These are phyloP conservation scores for Hyles vespertilio DNA, from an alignment of 1,140 invertebrate genomes.

Conservation along the genomic window DNA sequence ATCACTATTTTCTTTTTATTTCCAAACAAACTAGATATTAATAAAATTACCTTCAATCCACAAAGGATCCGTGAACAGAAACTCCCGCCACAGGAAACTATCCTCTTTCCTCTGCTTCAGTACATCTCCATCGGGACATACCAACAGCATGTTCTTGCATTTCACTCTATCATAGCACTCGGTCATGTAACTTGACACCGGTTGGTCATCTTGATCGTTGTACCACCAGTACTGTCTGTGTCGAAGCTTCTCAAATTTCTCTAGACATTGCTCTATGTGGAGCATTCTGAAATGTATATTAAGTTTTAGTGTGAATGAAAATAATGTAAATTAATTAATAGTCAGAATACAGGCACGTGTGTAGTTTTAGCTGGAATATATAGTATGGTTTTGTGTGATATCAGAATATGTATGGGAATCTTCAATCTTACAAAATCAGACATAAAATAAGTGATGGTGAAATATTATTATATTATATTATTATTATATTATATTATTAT, in stretches of 20 bases:
- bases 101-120: conserved; percentile 54
- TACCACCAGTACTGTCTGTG: conserved; percentile 68
- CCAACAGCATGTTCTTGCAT: conserved; percentile 55
- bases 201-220: conserved; percentile 11
- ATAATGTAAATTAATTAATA: too few species aligned
- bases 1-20: too few species aligned
- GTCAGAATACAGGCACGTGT: too few species aligned
- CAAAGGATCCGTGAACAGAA: conserved; percentile 72
- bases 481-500: too few species aligned
- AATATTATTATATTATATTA: too few species aligned
- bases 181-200: too few species aligned
- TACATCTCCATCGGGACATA: conserved; percentile 64
- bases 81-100: conserved; percentile 64
- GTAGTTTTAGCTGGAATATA: too few species aligned
- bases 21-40: not conserved
- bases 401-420: too few species aligned
- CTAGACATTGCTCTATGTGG: conserved; percentile 54
- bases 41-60: conserved; percentile 52
- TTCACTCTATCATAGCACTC: conserved; percentile 46
- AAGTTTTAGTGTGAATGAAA: not conserved
- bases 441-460: too few species aligned
- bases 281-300: conserved; percentile 47
- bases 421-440: too few species aligned
- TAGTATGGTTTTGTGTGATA: too few species aligned
- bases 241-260: conserved; percentile 59